phyloP scores from a whole-genome alignment of 2,797 vertebrate genomes.

The Lateolabrax maculatus region DNA sequence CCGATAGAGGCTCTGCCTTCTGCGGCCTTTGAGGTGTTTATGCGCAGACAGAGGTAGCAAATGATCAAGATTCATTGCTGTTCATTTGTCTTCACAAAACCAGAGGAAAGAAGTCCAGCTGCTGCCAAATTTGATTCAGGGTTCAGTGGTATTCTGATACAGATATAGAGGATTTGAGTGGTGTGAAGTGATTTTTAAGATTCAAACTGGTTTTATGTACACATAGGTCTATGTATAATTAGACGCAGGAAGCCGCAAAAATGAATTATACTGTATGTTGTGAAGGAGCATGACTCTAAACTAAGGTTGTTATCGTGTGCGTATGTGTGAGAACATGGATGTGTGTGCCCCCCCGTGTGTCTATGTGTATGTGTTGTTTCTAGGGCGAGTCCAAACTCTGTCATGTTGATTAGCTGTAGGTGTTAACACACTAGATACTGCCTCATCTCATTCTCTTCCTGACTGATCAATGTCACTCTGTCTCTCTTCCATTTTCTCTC shows the following conservation, averaged over 20 bases:
- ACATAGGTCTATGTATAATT: constrained; percentile 6
- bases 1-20: constrained; percentile 38
- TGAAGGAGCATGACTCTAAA: constrained; percentile 32
- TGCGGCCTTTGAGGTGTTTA: constrained; percentile 70
- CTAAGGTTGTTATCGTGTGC: neutral
- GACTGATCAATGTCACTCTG: constrained; percentile 85
- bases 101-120: constrained; percentile 60
- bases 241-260: neutral
- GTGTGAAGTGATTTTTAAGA: constrained; percentile 37
- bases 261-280: neutral
- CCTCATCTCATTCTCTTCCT: constrained; percentile 80
- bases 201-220: constrained; percentile 36
- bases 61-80: constrained; percentile 79
- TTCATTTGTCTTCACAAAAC: constrained; percentile 73
- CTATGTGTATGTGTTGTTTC: constrained; percentile 74
- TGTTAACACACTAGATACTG: constrained; percentile 85
- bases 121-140: constrained; percentile 64
- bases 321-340: constrained; percentile 5
- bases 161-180: constrained; percentile 65
- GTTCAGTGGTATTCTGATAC: constrained; percentile 71
- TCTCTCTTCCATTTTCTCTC: constrained; percentile 52
- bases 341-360: constrained; percentile 12
- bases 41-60: constrained; percentile 63
- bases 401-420: constrained; percentile 88
- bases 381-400: constrained; percentile 85